These are phyloP conservation scores for Papilio polyxenes DNA, from an alignment of 1,140 invertebrate genomes.

Conservation along the genomic window DNA sequence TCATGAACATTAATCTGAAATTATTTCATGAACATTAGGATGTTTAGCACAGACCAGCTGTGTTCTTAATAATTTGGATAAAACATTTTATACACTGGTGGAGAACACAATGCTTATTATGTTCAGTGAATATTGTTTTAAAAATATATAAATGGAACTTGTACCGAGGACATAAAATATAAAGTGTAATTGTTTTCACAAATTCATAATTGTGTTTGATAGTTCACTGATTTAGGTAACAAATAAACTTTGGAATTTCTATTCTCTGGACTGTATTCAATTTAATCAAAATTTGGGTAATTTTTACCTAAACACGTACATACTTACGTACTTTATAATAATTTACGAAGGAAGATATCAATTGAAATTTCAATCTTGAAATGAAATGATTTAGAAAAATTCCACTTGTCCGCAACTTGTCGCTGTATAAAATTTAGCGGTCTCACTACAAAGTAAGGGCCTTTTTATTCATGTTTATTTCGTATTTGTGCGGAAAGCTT, in stretches of 20 bases:
- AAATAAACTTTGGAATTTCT: not conserved
- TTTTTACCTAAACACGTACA: too few species aligned
- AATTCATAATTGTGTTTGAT: not conserved
- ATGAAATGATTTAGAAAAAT: conserved; percentile 14
- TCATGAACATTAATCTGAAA: not conserved
- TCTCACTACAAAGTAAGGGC: not conserved
- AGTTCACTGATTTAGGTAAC: not conserved
- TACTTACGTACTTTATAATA: not conserved
- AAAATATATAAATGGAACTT: not conserved
- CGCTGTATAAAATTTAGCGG: conserved; percentile 20
- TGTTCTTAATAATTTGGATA: not conserved
- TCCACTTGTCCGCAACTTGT: conserved; percentile 1
- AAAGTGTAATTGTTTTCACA: not conserved
- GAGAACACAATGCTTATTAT: not conserved
- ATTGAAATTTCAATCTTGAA: not conserved
- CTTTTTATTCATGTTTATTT: conserved; percentile 34
- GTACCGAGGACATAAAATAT: not conserved
- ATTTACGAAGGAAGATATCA: not conserved
- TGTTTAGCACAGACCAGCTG: not conserved
- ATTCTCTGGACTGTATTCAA: not conserved
- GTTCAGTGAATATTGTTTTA: not conserved
- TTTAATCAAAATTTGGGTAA: not conserved
- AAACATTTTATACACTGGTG: not conserved
- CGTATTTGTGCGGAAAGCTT: conserved; percentile 30
- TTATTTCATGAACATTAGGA: not conserved